Conservation (phyloP, 2,113 vertebrate species). For the Protomyctophum bolini region DNA sequence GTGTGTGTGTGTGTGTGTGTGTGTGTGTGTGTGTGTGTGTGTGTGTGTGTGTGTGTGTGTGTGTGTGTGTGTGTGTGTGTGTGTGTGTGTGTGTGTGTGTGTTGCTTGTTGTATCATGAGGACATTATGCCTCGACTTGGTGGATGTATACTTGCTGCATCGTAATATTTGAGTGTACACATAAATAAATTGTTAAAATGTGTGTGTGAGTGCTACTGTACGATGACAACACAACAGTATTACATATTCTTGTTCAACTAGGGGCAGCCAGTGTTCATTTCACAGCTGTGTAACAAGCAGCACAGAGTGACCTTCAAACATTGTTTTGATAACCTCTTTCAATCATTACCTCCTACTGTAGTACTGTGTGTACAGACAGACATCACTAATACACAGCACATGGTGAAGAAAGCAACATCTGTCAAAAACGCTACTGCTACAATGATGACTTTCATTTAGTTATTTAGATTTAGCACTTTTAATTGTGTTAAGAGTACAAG, state of each 20-base stretch:
- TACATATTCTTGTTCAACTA: too few relatives aligned
- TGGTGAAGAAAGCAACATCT: not conserved
- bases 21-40: not conserved
- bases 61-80: not conserved
- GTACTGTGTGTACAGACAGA: too few relatives aligned
- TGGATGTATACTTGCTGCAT: too few relatives aligned
- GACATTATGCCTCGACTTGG: too few relatives aligned
- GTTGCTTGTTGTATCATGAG: too few relatives aligned
- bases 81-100: not conserved
- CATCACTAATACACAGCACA: not conserved
- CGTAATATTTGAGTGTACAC: too few relatives aligned
- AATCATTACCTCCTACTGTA: slow-evolving; percentile 29
- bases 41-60: not conserved
- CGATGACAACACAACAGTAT: not conserved
- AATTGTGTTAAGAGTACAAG: too few relatives aligned
- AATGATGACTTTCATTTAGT: too few relatives aligned
- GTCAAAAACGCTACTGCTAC: slow-evolving; percentile 23
- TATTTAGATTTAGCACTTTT: too few relatives aligned
- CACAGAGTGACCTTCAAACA: slow-evolving; percentile 11
- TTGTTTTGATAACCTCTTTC: slow-evolving; percentile 19
- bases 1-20: not conserved
- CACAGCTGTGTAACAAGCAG: too few relatives aligned
- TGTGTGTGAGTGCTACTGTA: not conserved
- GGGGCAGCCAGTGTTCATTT: too few relatives aligned
- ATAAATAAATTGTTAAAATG: too few relatives aligned